Base-by-base conservation (phyloP, 2,113 vertebrate genomes). In the Myotis davidii region DNA sequence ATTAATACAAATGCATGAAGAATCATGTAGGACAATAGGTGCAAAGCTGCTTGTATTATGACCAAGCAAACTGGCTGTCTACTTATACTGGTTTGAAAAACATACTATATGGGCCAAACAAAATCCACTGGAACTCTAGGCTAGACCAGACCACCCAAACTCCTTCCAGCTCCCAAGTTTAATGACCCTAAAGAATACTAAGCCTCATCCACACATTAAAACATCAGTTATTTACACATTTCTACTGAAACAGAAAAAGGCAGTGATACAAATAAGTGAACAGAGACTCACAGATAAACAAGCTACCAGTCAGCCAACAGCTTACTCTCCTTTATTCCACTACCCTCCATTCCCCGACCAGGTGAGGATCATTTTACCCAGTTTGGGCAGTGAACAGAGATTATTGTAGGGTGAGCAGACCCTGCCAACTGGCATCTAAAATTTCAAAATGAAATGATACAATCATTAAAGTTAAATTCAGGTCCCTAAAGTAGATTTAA, bases 171-270 rank as follows among this genome's bases (percentile, higher is more conserved):
- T 73, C 2, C 69, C 32, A 85, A 29, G 4, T 59, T 85, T 56
- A 95, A 78, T 72, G 79, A 79, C 27, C 70, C 32, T 86, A 54
- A 67, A 50, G 14, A 94, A 85, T 42, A 85, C 29, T 42, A 91
- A 78, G 32, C 48, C 25, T 94, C 42, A 85, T 73, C 32, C 29
- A 87, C 14, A 78, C 65, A 76, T 93, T 61, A 88, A 88, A 96
- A 95, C 21, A 87, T 54, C 85, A 90, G 23, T 64, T 39, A 95
- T 83, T 95, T 86, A 92, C n/a, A 85, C 4, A 9, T 64, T 73
- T 78, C 48, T 54, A 54, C 54, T 48, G 81, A 79, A 54, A 12
- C 27, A 85, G 64, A 74, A 91, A 90, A n/a, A n/a, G 20, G 52
- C 54, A 70, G 37, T 59, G 54, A 94, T 69, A 90, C 42, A 89